Percentiles rank a stretch among this genome's conserved stretches.
These are phyloP conservation scores for Metellina segmentata DNA, from an alignment of 2,888 invertebrate genomes.

Conservation along the genomic window DNA sequence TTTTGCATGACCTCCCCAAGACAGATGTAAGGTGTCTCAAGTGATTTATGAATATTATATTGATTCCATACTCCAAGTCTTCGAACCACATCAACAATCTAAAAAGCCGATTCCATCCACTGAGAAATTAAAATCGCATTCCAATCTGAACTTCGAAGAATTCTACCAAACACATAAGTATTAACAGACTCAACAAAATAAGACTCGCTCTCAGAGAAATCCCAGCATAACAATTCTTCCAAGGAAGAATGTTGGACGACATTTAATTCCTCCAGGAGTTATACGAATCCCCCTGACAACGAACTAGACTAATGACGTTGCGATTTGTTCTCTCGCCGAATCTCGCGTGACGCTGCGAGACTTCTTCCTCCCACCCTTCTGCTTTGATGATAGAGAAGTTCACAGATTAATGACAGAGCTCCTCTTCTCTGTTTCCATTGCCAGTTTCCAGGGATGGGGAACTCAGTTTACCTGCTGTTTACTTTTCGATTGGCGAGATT, in stretches of 20 bases:
- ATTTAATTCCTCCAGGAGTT: constrained; percentile 50
- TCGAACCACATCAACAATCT: not conserved
- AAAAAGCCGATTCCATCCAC: not conserved
- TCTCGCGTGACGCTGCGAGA: constrained; percentile 52
- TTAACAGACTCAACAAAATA: not conserved
- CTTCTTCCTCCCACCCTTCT: not conserved
- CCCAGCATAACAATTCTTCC: constrained; percentile 11
- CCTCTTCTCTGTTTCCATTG: not conserved
- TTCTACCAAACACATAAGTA: not conserved
- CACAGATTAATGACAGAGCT: constrained; percentile 27
- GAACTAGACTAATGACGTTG: constrained; percentile 55
- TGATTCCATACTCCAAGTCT: not conserved
- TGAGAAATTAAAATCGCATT: constrained; percentile 4
- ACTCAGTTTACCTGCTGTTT: constrained; percentile 57
- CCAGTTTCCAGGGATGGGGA: constrained; percentile 3
- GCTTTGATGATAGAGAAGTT: constrained; percentile 34
- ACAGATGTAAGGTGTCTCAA: not conserved
- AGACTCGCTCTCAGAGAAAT: not conserved
- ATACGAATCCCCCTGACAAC: constrained; percentile 13
- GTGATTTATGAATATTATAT: not conserved
- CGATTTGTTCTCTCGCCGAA: constrained; percentile 48
- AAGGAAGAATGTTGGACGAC: constrained; percentile 18
- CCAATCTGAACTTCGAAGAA: not conserved
- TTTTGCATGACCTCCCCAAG: not conserved
- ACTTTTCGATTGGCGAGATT: constrained; percentile 13